Evolutionary conservation across 2,113 vertebrate species (phyloP).

Genomic region (Apodemus sylvaticus): DNA sequence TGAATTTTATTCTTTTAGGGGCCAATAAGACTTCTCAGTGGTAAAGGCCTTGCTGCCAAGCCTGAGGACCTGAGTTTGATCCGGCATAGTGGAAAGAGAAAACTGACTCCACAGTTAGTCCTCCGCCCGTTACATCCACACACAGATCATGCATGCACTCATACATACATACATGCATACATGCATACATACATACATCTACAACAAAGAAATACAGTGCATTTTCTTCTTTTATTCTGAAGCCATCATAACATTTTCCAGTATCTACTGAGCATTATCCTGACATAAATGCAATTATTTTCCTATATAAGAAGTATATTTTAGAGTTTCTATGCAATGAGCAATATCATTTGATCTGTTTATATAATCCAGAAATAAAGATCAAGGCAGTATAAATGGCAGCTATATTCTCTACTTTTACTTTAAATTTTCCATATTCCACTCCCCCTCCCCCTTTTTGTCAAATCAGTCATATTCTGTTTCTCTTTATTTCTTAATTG

Average conservation of each 20-base stretch:
- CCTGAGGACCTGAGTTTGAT: not conserved
- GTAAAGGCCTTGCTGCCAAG: not conserved
- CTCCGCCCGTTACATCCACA: not conserved
- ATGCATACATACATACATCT: no score
- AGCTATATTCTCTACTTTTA: not conserved
- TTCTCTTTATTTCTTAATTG: constrained; percentile 19
- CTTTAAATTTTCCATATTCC: constrained; percentile 23
- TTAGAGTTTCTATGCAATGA: constrained; percentile 2
- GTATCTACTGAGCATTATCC: not conserved
- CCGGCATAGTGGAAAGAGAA: no score
- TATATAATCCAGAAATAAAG: not conserved
- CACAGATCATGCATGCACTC: no score
- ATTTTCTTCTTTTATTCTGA: constrained; percentile 41
- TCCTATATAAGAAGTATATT: constrained; percentile 31
- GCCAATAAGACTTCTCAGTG: no score
- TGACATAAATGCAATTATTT: constrained; percentile 54
- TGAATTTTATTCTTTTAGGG: not conserved
- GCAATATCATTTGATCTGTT: not conserved
- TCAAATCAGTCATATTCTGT: not conserved
- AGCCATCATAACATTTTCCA: not conserved
- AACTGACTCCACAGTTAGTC: not conserved
- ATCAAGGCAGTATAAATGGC: not conserved
- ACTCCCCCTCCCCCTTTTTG: not conserved
- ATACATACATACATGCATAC: not conserved
- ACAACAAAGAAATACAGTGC: not conserved